Evolutionary conservation across 1,140 invertebrate genomes (phyloP).

Genomic region (Plectrocnemia conspersa): DNA sequence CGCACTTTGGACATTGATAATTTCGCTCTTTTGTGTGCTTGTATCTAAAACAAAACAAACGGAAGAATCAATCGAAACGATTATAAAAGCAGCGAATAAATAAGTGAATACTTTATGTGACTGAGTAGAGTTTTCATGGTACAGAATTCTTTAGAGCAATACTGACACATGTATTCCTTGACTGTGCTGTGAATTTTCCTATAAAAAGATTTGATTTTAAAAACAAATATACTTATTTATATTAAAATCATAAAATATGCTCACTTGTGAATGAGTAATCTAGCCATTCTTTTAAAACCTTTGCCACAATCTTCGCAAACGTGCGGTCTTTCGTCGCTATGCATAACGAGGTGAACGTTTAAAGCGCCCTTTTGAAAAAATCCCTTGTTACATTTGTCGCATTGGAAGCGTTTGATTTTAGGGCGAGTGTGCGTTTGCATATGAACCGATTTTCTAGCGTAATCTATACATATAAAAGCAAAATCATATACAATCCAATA

Average conservation of each 20-base stretch:
- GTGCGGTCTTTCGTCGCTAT: constrained; percentile 21
- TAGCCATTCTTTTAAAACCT: constrained; percentile 19
- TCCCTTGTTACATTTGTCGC: constrained; percentile 24
- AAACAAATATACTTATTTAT: not conserved
- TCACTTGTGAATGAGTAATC: constrained; percentile 23
- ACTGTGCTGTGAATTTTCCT: constrained; percentile 23
- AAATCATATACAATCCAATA: not conserved
- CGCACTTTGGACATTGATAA: constrained; percentile 27
- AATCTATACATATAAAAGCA: no score
- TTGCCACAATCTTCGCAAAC: constrained; percentile 29
- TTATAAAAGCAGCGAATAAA: not conserved
- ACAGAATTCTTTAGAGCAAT: constrained; percentile 27
- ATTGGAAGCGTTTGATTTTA: constrained; percentile 20
- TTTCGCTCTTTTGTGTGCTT: constrained; percentile 27
- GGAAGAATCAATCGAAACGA: not conserved
- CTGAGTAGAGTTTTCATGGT: constrained; percentile 22
- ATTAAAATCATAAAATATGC: constrained; percentile 5
- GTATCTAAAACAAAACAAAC: constrained; percentile 23
- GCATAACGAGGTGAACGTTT: constrained; percentile 11
- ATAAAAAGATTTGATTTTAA: constrained; percentile 5
- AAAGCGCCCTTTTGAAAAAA: constrained; percentile 21
- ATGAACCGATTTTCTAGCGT: constrained; percentile 27
- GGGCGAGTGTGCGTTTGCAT: constrained; percentile 34
- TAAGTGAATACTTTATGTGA: constrained; percentile 24
- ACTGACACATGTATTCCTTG: constrained; percentile 33